phyloP scores from a whole-genome alignment of 2,888 invertebrate genomes.

The Anthophora plumipes region DNA sequence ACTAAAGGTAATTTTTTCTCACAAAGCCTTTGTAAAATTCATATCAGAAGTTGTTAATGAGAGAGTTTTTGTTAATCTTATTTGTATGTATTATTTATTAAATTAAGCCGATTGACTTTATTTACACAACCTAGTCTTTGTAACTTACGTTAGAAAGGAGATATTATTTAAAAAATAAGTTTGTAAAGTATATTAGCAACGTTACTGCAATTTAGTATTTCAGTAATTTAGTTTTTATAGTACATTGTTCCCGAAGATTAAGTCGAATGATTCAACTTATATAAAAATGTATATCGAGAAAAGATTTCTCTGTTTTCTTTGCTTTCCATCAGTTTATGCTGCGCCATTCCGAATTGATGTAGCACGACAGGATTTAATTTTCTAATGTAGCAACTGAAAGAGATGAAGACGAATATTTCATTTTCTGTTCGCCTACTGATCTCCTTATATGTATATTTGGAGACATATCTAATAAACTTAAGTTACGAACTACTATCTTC shows the following conservation, averaged over 20 bases:
- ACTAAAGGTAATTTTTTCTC: no score
- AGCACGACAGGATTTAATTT: constrained; percentile 36
- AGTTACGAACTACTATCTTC: constrained; percentile 43
- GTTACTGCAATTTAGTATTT: no score
- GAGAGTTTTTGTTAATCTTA: no score
- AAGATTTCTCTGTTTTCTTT: neutral
- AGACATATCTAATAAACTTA: constrained; percentile 52
- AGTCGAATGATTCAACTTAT: no score
- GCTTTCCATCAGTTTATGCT: constrained; percentile 4
- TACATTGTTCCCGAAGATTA: neutral
- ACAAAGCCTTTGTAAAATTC: no score
- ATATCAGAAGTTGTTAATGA: no score
- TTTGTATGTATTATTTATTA: no score
- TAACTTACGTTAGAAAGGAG: no score
- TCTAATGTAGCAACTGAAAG: constrained; percentile 40
- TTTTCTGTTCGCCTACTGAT: constrained; percentile 12
- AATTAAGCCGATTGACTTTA: no score
- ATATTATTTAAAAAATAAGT: no score
- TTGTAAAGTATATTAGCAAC: no score
- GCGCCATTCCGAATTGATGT: neutral
- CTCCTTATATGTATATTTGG: constrained; percentile 38
- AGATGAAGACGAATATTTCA: constrained; percentile 21
- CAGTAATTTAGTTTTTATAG: neutral
- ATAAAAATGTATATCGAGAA: neutral
- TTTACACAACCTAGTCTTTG: no score